Percentiles rank a stretch among this genome's conserved stretches.
phyloP scores from a whole-genome alignment of 2,888 invertebrate species.

The Ligdia adustata region DNA sequence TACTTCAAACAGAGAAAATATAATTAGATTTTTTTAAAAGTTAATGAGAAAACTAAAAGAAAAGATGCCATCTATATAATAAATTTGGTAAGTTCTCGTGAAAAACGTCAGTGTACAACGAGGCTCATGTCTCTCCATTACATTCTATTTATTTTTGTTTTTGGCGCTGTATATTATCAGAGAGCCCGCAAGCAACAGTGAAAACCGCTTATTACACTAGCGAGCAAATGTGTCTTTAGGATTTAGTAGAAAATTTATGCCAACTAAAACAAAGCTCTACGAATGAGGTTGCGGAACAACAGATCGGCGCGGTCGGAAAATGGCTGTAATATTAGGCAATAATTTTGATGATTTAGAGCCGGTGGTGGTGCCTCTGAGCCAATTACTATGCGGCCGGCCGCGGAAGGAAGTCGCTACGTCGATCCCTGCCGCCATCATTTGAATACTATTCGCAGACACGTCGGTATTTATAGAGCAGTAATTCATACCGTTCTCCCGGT shows the following conservation, averaged over 20 bases:
- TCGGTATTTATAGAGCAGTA: conserved; percentile 74
- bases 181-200: conserved; percentile 19
- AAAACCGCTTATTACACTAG: conserved; percentile 42
- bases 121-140: conserved; percentile 25
- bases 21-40: too few relatives aligned
- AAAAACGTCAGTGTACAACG: conserved; percentile 23
- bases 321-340: conserved; percentile 76
- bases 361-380: conserved; percentile 62
- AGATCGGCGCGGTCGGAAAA: conserved; percentile 67
- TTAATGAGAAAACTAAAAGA: conserved; percentile 20
- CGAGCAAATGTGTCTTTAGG: conserved; percentile 49
- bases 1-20: conserved; percentile 3
- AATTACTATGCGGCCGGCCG: conserved; percentile 77
- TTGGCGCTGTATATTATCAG: conserved; percentile 28
- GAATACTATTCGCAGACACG: conserved; percentile 72
- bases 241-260: conserved; percentile 61
- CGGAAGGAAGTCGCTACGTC: conserved; percentile 79
- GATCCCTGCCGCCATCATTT: conserved; percentile 79
- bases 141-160: conserved; percentile 32
- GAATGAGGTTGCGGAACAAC: conserved; percentile 63
- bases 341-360: conserved; percentile 80
- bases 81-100: conserved; percentile 22
- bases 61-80: conserved; percentile 15
- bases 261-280: conserved; percentile 65
- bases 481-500: conserved; percentile 65